Percentiles rank a stretch among this genome's conserved stretches.
Conservation (phyloP, 2,888 invertebrate species). For the Xanthia icteritia region DNA sequence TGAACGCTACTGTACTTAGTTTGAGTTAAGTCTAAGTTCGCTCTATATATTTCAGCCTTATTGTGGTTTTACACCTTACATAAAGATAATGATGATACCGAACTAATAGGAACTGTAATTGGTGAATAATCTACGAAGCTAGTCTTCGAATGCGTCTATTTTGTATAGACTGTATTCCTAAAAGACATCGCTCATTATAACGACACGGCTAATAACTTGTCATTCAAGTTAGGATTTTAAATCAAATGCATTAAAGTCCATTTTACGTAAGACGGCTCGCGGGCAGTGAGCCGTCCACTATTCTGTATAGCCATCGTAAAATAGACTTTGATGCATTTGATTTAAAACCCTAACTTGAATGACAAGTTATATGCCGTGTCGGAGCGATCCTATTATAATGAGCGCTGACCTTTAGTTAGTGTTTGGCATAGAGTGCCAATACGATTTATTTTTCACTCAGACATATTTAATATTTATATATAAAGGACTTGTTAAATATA, state of each 20-base stretch:
- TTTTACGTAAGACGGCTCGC: no score
- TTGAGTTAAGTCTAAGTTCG: background rate
- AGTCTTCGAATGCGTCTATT: constrained; percentile 32
- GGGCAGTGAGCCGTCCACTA: no score
- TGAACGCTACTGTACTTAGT: background rate
- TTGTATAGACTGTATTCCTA: constrained; percentile 40
- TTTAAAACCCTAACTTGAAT: no score
- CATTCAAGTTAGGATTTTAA: no score
- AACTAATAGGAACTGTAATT: background rate
- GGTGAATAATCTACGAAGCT: constrained; percentile 17
- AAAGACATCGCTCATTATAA: no score
- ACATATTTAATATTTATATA: background rate
- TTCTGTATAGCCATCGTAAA: no score
- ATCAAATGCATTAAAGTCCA: no score
- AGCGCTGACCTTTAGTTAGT: constrained; percentile 11
- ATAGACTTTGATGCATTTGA: no score
- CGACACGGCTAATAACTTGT: no score
- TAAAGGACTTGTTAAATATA: constrained; percentile 1
- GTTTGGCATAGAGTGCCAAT: constrained; percentile 41
- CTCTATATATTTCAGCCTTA: background rate
- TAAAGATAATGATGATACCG: background rate
- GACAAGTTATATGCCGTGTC: no score
- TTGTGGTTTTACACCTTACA: background rate
- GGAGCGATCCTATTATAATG: no score
- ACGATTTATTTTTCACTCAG: constrained; percentile 28